Conservation (phyloP, 2,888 invertebrate species). For the Camptogramma bilineatum region DNA sequence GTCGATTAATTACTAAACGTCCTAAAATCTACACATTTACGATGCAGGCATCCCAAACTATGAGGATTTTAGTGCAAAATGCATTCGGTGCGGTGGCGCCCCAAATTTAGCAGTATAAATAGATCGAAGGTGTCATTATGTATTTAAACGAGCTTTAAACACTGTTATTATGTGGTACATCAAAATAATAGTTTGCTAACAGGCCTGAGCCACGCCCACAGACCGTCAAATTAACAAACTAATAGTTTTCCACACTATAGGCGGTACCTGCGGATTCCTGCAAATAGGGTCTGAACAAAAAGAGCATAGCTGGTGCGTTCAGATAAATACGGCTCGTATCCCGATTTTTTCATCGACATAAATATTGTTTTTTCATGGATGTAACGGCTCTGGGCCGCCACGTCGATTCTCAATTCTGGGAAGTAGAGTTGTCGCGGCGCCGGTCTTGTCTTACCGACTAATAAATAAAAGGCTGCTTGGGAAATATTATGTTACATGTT, state of each 20-base stretch:
- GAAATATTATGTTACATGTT: constrained; percentile 84
- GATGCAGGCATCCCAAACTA: background rate
- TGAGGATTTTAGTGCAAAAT: background rate
- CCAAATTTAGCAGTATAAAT: constrained; percentile 23
- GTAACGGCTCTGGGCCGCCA: constrained; percentile 81
- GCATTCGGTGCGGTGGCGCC: constrained; percentile 4
- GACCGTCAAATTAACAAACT: constrained; percentile 72
- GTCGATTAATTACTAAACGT: background rate
- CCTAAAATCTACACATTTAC: background rate
- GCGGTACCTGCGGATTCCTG: constrained; percentile 79
- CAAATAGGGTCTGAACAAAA: constrained; percentile 77
- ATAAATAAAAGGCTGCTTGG: constrained; percentile 84
- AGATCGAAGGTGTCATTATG: constrained; percentile 22
- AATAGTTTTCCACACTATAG: constrained; percentile 65
- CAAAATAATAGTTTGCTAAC: constrained; percentile 50
- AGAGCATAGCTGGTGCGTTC: constrained; percentile 74
- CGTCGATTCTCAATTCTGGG: constrained; percentile 76
- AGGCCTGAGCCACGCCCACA: constrained; percentile 60
- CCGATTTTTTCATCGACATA: constrained; percentile 82
- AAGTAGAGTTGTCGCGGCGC: constrained; percentile 82
- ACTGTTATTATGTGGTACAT: constrained; percentile 38
- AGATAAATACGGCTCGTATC: constrained; percentile 77
- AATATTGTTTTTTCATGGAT: constrained; percentile 82
- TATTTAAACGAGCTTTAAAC: constrained; percentile 17
- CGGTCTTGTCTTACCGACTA: constrained; percentile 68